Conservation (phyloP, 2,888 invertebrate genomes). For the Drosophila melanosoma region DNA sequence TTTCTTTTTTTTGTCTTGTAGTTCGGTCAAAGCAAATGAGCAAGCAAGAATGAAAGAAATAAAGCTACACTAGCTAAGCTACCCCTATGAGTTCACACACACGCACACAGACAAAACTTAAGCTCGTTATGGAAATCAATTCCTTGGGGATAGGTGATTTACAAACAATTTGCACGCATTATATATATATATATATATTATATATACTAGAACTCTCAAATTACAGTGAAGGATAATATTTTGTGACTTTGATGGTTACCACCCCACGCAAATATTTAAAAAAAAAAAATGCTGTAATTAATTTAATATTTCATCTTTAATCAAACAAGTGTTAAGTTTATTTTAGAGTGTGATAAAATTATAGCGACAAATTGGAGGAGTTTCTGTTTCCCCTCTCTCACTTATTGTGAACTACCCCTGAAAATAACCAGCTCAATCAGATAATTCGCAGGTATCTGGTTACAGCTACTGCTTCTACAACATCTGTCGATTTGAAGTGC, state of each 20-base stretch:
- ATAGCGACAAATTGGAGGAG: background rate
- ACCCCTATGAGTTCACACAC: constrained; percentile 46
- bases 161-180: constrained; percentile 72
- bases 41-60: constrained; percentile 27
- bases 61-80: constrained; percentile 33
- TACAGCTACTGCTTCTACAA: constrained; percentile 48
- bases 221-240: background rate
- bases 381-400: background rate
- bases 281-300: background rate
- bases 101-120: constrained; percentile 26
- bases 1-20: constrained; percentile 7
- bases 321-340: constrained; percentile 28
- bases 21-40: constrained; percentile 47
- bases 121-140: constrained; percentile 51
- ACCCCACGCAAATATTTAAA: background rate
- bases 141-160: constrained; percentile 67
- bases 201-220: background rate
- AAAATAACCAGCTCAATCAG: constrained; percentile 59
- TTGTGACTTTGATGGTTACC: background rate
- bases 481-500: constrained; percentile 58
- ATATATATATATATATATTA: constrained; percentile 19
- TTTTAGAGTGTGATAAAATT: constrained; percentile 35
- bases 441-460: constrained; percentile 74
- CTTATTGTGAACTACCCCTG: constrained; percentile 8
- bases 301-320: constrained; percentile 13